A percentile compares a stretch with the other conserved stretches of the same genome.
Evolutionary conservation across 2,113 vertebrate species (phyloP).

Genomic region (Gavia stellata): DNA sequence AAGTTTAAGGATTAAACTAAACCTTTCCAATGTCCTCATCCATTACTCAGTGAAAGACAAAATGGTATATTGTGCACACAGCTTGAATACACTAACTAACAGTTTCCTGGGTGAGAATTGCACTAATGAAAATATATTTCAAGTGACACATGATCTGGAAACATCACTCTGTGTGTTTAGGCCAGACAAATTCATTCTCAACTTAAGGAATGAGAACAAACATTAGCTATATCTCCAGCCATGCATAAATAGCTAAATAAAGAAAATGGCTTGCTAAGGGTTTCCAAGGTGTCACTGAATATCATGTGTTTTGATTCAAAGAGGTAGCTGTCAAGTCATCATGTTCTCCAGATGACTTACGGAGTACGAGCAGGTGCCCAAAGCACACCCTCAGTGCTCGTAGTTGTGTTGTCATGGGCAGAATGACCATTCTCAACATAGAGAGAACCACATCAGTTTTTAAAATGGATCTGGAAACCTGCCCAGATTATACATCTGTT

Average conservation of each 20-base stretch:
- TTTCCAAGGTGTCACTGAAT: neutral
- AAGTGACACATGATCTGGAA: neutral
- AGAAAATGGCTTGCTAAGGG: neutral
- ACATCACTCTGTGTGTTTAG: neutral
- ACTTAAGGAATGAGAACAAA: neutral
- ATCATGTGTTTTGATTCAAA: neutral
- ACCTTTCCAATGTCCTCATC: neutral
- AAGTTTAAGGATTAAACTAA: neutral
- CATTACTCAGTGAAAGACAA: neutral
- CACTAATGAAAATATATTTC: constrained; percentile 1
- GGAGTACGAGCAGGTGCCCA: neutral
- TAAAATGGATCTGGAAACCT: neutral
- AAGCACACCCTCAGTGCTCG: neutral
- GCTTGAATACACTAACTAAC: neutral
- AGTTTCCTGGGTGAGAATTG: neutral
- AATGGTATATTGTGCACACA: neutral
- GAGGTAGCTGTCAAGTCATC: neutral
- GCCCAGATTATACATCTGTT: neutral
- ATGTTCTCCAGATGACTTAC: neutral
- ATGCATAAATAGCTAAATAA: neutral
- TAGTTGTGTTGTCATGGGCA: neutral
- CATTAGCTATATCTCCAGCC: neutral
- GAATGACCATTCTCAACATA: neutral
- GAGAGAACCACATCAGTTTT: neutral
- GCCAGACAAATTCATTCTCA: neutral